Evolutionary conservation across 2,888 invertebrate genomes (phyloP), one percentile per base, ranked within the genome.

Genomic region (Parnassius smintheus): DNA sequence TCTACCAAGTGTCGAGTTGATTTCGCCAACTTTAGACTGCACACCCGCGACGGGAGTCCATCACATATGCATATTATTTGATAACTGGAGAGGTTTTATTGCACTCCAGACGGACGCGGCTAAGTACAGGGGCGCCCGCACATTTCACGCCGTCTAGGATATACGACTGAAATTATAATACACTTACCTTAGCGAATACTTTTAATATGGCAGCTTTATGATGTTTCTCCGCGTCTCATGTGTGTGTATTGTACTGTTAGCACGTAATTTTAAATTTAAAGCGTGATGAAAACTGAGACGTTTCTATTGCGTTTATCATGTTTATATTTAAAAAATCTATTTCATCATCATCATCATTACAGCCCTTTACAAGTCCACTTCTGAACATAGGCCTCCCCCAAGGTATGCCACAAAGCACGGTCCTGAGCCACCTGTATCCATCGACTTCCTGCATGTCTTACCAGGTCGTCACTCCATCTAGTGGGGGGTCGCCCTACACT

Each of bases 21-120:
- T 82, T 81, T 81, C 70, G 66, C 70, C 70, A 79, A 83, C 75
- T 83, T 82, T 76, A 81, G 75, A 75, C 73, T 75, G 75, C 77
- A 80, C 81, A 81, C 80, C 70, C 54, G 42, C 18, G 18, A 35
- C 54, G 72, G 58, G 18, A 65, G 55, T 57, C 80, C 83, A 85
- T 86, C 85, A 82, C 83, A 85, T 83, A 86, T 89, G 87, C 86
- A 86, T 85, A 86, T 86, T 85, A 88, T 84, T 83, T 80, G 79
- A 86, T 83, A 86, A 86, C 81, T 78, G 76, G 79, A 80, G 78
- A 74, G 75, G 76, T 85, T 89, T 88, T 89, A 89, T 88, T 89
- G 84, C 88, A 61, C 66, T 76, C 72, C 82, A 81, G 85, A 83
- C 86, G 78, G 85, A 87, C 84, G 83, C 80, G 81, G 82, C 82